Evolutionary conservation across 2,888 invertebrate species (phyloP), one percentile per base, ranked within the genome.

Genomic region (Linnaemya vulpina): DNA sequence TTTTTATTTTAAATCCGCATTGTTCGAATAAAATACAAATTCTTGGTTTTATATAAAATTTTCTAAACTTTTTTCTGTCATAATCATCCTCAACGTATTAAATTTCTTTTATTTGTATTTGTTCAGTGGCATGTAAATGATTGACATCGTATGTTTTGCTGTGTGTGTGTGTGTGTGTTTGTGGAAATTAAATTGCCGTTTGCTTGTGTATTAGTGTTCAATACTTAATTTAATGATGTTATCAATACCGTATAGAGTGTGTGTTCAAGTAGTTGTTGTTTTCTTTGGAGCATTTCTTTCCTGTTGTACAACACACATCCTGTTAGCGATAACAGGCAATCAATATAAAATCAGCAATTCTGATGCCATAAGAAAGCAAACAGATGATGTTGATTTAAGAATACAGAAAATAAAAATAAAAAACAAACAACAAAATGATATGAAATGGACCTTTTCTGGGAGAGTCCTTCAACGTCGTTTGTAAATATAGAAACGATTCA

Each of bases 181-280:
- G 1, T 9, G 60, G 17, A 38, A 60, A 38, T 38, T 17, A 17
- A 38, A 38, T 35, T 17, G 38, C 35, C 9, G 30, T 22, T 22
- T 20, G 10, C 17, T 63, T 15, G 7, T 22, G 15, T 38, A 15
- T 13, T 15, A 11, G 62, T 63, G 40, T 63, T 63, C 40, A 22
- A 22, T 43, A 63, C 40, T 40, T 63, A 63, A 22, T 15, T 63
- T 63, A 63, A 63, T 63, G 40, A 63, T 63, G 40, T 43, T 63
- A 63, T 63, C 40, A 22, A 63, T 40, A 40, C 13, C 38, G 20
- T 40, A 62, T 40, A 30, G 40, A 62, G 5, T 17, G 20, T 11
- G 38, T 38, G 10, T 40, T 40, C 1, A 63, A 63, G 22, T 20
- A 15, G 20, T 63, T 63, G 62, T 22, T 63, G 7, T 35, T 35